A percentile compares a stretch with the other conserved stretches of the same genome.
These are phyloP conservation scores for Apodemia mormo DNA, from an alignment of 2,888 invertebrate species.

Conservation along the genomic window DNA sequence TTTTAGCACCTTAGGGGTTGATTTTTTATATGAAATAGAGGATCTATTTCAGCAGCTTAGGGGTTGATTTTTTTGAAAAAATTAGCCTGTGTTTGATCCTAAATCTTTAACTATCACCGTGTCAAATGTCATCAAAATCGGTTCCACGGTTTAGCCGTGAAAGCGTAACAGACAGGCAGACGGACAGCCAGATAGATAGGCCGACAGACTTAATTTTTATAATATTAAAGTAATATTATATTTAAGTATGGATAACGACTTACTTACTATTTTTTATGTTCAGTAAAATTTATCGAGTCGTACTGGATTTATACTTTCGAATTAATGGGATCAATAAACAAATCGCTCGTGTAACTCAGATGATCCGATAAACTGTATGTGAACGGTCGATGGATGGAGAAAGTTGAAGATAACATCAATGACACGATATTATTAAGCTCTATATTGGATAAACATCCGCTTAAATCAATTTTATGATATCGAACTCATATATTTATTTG, in stretches of 20 bases:
- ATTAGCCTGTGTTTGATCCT: too few species aligned
- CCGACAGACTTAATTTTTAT: too few species aligned
- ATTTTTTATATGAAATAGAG: too few species aligned
- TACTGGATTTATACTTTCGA: neutral
- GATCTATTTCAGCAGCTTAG: too few species aligned
- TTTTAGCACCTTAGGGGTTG: too few species aligned
- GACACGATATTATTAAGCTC: neutral
- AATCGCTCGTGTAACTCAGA: slow-evolving; percentile 8
- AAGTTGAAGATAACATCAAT: slow-evolving; percentile 10
- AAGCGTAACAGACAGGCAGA: too few species aligned
- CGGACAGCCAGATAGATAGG: too few species aligned
- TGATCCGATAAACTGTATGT: neutral
- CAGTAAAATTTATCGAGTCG: neutral
- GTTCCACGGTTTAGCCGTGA: too few species aligned
- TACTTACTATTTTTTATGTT: neutral
- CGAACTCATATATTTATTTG: neutral
- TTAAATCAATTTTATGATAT: neutral
- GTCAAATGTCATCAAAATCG: too few species aligned
- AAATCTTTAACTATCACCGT: too few species aligned
- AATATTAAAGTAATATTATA: too few species aligned
- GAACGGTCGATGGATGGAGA: slow-evolving; percentile 1
- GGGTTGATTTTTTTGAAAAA: too few species aligned
- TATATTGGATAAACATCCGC: neutral
- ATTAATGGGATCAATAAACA: slow-evolving; percentile 12
- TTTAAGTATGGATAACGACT: neutral